Percentiles rank a stretch among this genome's conserved stretches.
Evolutionary conservation across 92 coral and sea anemone genomes (phyloP).

Genomic region (Epizoanthus rinbou): DNA sequence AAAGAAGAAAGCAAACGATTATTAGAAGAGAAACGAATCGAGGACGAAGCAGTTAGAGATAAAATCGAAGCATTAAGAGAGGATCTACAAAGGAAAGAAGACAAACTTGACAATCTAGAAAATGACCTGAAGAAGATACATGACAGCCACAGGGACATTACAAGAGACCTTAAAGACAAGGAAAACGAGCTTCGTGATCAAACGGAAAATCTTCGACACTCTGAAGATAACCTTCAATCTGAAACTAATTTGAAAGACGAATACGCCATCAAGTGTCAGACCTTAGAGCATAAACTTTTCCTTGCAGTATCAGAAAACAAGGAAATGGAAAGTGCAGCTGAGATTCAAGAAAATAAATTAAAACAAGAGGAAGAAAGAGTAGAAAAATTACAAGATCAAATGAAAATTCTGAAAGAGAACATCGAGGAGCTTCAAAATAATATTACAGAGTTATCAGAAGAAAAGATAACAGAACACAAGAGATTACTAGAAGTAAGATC

Average conservation of each 20-base stretch:
- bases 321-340: constrained; percentile 10
- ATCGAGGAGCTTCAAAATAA: background rate
- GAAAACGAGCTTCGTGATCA: background rate
- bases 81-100: constrained; percentile 59
- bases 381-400: constrained; percentile 22
- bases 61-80: constrained; percentile 47
- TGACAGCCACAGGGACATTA: background rate
- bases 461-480: constrained; percentile 64
- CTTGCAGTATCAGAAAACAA: constrained; percentile 63
- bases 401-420: constrained; percentile 29
- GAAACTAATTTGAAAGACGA: constrained; percentile 72
- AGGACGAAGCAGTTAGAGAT: constrained; percentile 39
- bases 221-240: constrained; percentile 59
- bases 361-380: constrained; percentile 52
- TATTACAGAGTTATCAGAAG: constrained; percentile 29
- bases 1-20: constrained; percentile 69
- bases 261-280: constrained; percentile 69
- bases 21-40: constrained; percentile 61
- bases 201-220: too few relatives aligned
- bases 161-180: background rate
- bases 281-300: constrained; percentile 65
- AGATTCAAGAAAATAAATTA: constrained; percentile 52
- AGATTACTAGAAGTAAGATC: constrained; percentile 67
- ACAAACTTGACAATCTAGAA: constrained; percentile 28
- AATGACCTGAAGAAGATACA: constrained; percentile 15